Conservation (phyloP, 64 coral and sea anemone species). For the Cladopsammia gracilis region DNA sequence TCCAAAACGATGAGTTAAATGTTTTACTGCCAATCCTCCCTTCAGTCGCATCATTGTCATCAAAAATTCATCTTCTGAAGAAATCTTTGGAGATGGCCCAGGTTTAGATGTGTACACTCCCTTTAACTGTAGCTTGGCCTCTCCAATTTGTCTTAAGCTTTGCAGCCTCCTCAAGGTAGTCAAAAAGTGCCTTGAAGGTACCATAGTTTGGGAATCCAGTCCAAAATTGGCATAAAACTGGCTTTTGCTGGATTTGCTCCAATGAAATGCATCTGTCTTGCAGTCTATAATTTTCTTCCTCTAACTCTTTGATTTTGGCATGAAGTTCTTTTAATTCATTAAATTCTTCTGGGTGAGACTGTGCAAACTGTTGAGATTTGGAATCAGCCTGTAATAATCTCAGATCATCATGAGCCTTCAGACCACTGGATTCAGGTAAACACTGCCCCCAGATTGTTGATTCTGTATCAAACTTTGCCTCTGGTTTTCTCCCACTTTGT, state of each 20-base stretch:
- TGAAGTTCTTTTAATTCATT: slow-evolving; percentile 36
- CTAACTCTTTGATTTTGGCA: slow-evolving; percentile 30
- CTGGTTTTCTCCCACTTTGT: not conserved
- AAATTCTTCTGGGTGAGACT: not conserved
- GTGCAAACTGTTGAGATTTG: not conserved
- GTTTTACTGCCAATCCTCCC: too few species aligned
- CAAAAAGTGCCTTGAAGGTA: slow-evolving; percentile 55
- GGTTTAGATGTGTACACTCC: too few species aligned
- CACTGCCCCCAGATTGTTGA: not conserved
- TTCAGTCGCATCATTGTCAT: too few species aligned
- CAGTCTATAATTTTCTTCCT: slow-evolving; percentile 51
- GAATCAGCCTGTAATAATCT: not conserved
- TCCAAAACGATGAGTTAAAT: too few species aligned
- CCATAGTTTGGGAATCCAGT: slow-evolving; percentile 71
- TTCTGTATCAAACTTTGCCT: slow-evolving; percentile 3
- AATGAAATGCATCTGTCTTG: slow-evolving; percentile 26
- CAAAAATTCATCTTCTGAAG: too few species aligned
- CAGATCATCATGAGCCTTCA: slow-evolving; percentile 10
- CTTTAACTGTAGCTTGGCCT: too few species aligned
- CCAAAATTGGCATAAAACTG: slow-evolving; percentile 40
- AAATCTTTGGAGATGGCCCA: too few species aligned
- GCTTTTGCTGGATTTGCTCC: slow-evolving; percentile 18
- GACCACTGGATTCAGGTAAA: slow-evolving; percentile 11
- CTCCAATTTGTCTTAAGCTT: slow-evolving; percentile 60
- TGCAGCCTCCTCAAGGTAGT: slow-evolving; percentile 53